Percentiles rank a stretch among this genome's conserved stretches.
These are phyloP conservation scores for Piprites chloris DNA, from an alignment of 2,113 vertebrate species.

Conservation along the genomic window DNA sequence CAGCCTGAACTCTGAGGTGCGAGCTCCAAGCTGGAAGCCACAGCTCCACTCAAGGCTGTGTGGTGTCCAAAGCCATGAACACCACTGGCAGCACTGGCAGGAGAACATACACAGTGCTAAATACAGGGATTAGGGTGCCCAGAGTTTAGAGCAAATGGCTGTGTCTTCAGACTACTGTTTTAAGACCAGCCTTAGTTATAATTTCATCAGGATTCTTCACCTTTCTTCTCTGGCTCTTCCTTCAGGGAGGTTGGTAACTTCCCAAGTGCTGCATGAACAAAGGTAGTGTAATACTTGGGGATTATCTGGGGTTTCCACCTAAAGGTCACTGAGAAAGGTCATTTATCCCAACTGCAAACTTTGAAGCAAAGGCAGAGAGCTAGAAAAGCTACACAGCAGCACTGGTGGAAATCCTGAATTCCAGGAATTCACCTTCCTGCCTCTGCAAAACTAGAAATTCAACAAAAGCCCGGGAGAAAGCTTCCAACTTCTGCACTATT, in stretches of 20 bases:
- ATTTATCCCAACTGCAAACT: neutral
- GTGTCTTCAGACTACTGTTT: neutral
- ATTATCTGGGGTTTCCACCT: neutral
- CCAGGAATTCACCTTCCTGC: neutral
- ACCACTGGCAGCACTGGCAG: neutral
- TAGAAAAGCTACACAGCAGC: neutral
- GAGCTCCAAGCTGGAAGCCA: neutral
- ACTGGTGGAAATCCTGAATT: neutral
- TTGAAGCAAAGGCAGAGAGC: neutral
- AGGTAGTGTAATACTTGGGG: neutral
- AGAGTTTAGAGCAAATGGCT: neutral
- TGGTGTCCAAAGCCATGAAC: neutral
- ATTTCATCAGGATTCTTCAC: neutral
- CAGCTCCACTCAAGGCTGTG: neutral
- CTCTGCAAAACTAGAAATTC: neutral
- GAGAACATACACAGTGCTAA: neutral
- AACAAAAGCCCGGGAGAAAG: neutral
- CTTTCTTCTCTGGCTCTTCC: neutral
- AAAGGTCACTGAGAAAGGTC: accelerated
- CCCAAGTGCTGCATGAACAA: neutral
- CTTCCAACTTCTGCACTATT: neutral
- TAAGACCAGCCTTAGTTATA: neutral
- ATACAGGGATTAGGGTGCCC: neutral
- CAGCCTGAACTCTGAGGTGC: neutral
- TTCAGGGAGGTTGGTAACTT: neutral